Evolutionary conservation across 2,797 vertebrate genomes (phyloP).

Genomic region (Sebastes nivosus): DNA sequence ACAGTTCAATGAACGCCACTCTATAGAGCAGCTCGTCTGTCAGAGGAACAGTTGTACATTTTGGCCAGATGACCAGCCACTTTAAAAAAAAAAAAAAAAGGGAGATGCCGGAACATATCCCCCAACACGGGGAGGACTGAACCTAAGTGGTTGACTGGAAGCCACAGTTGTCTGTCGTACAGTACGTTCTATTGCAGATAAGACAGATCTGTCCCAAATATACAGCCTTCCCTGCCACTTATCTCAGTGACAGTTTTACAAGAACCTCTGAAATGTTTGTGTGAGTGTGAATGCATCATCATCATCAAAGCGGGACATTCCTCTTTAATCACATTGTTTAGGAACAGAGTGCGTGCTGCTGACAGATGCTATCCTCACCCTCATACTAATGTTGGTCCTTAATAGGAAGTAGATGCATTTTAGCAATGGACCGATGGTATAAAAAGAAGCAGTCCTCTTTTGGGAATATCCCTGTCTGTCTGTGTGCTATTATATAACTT

Average conservation of each 20-base stretch:
- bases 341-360: constrained; percentile 18
- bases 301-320: constrained; percentile 66
- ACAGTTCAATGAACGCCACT: constrained; percentile 24
- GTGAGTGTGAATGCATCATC: constrained; percentile 51
- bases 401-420: constrained; percentile 64
- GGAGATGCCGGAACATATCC: constrained; percentile 30
- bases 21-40: constrained; percentile 33
- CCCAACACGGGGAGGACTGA: constrained; percentile 37
- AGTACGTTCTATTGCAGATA: constrained; percentile 10
- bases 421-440: constrained; percentile 40
- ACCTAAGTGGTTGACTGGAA: constrained; percentile 50
- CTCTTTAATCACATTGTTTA: constrained; percentile 62
- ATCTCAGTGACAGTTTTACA: constrained; percentile 37
- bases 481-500: constrained; percentile 36
- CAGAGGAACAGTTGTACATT: constrained; percentile 62
- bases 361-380: constrained; percentile 58
- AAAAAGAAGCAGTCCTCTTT: constrained; percentile 34
- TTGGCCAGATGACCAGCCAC: constrained; percentile 36
- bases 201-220: constrained; percentile 7
- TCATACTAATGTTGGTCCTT: constrained; percentile 46
- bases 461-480: constrained; percentile 29
- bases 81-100: background rate
- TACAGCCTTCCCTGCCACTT: constrained; percentile 21
- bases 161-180: constrained; percentile 23
- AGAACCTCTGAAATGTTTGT: constrained; percentile 46